Base-by-base conservation (phyloP, 2,888 invertebrate species). In the Philereme transversata region DNA sequence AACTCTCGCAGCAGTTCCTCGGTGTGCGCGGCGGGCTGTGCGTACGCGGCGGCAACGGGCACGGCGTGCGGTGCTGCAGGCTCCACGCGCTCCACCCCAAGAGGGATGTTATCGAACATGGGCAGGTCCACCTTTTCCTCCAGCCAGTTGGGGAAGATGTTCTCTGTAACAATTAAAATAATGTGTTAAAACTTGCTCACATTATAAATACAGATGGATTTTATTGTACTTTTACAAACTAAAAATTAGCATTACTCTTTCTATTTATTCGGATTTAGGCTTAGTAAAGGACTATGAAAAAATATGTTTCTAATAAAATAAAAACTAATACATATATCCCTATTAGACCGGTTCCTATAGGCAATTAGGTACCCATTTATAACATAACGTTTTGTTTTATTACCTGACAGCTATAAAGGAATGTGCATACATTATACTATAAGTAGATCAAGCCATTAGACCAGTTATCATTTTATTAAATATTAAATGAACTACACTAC, bases 111-210 rank as follows among this genome's bases (percentile, higher is more conserved):
- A 57, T 95, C 95, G 82, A 95, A 94, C 73, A 95, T 93, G n/a
- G 95, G 94, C 64, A 95, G 84, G 72, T 95, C 95, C 74, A 93
- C 93, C 82, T 95, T 94, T 82, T 95, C 95, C 79, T 96, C 96
- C 81, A 95, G 84, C 95, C 96, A 96, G 84, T 94, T 94, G 74
- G 95, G 93, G 86, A 95, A 94, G 74, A 90, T 87, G 73, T 88
- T 90, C 81, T 91, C 91, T 91, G 87, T 57, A 81, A 86, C 75
- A 40, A 79, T 77, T 67, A 68, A 59, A 58, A 57, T 3, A 5
- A 2, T 9, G 4, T 38, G 33, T 55, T 33, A 60, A 63, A 57
- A 44, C 62, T 10, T 36, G 49, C 9, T 44, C 22, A 44, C 22
- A 22, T 22, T 22, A 22, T 22, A 22, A 22, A 22, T 3, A 22